Evolutionary conservation across 2,888 invertebrate species (phyloP), one percentile per base, ranked within the genome.

Genomic region (Sturmia bella): DNA sequence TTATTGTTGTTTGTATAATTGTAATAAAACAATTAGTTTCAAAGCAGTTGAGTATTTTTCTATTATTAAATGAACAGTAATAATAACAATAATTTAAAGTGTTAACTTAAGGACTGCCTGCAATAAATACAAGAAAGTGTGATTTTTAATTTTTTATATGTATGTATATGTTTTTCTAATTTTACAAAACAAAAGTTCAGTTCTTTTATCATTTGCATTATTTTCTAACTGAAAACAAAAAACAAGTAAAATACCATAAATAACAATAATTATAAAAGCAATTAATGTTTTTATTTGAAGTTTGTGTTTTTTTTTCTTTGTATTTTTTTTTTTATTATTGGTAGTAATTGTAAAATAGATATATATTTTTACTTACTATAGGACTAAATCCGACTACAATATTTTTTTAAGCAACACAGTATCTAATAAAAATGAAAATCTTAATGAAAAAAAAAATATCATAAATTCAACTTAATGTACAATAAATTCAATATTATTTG

Each of bases 41-140:
- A 63, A 74, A 74, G 70, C 74, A 64, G 48, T 78, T 73, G 61
- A 61, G 59, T 63, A 78, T 69, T 77, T 54, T 63, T 63, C 69
- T 77, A 63, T 70, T 70, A 27, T 52, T 43, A 64, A 41, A 17
- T 15, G 21, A 61, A 54, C 56, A 76, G 27, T 80, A 74, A 72
- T 57, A 61, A 68, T 63, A 61, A 63, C 19, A 52, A 72, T 66
- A 66, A 64, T 69, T 50, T 43, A 66, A 70, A 77, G 27, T 66
- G 64, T 78, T 78, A 78, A 66, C 69, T 70, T 69, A 75, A 82
- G 77, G 69, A 78, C 82, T 82, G 82, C 78, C 78, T 75, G 82
- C 82, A 82, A 82, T 82, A 82, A 70, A 80, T 75, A 69, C 69
- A 74, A 69, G 48, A 69, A 70, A 64, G 57, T 69, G 75, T 80